Percentiles rank a stretch among this genome's conserved stretches.
These are phyloP conservation scores for Mythimna ferrago DNA, from an alignment of 2,888 invertebrate species.

Conservation along the genomic window DNA sequence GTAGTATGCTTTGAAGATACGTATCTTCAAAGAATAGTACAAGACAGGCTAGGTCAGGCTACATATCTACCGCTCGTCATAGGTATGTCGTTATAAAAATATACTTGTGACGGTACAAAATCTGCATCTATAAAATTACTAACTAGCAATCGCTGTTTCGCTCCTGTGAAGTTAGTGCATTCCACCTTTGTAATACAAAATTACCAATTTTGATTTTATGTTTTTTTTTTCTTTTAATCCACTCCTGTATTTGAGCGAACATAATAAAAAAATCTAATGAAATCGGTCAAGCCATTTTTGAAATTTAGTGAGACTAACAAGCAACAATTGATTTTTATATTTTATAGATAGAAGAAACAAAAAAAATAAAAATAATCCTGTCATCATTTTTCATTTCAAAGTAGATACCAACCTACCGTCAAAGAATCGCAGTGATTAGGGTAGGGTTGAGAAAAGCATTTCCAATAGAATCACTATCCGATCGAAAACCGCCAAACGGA, in stretches of 20 bases:
- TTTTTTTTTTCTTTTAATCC: too few relatives aligned
- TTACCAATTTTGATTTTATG: too few relatives aligned
- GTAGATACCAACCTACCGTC: background rate
- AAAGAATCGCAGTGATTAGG: background rate
- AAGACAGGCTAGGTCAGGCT: too few relatives aligned
- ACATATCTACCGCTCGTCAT: background rate
- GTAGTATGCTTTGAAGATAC: conserved; percentile 5
- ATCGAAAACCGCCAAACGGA: conserved; percentile 70
- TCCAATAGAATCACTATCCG: conserved; percentile 42
- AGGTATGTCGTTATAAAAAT: background rate
- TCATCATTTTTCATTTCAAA: background rate
- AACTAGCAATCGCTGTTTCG: too few relatives aligned
- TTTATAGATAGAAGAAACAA: background rate
- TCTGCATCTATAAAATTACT: background rate
- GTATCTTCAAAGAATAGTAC: background rate
- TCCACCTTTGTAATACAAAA: too few relatives aligned
- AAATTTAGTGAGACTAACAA: too few relatives aligned
- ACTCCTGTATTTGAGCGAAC: too few relatives aligned
- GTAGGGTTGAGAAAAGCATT: background rate
- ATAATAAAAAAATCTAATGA: too few relatives aligned
- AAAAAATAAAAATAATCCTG: too few relatives aligned
- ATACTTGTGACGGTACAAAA: background rate
- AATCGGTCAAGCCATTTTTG: too few relatives aligned
- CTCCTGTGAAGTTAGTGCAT: too few relatives aligned
- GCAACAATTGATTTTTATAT: too few relatives aligned